Percentiles rank a stretch among this genome's conserved stretches.
phyloP scores from a whole-genome alignment of 2,113 vertebrate genomes.

The Morone saxatilis region DNA sequence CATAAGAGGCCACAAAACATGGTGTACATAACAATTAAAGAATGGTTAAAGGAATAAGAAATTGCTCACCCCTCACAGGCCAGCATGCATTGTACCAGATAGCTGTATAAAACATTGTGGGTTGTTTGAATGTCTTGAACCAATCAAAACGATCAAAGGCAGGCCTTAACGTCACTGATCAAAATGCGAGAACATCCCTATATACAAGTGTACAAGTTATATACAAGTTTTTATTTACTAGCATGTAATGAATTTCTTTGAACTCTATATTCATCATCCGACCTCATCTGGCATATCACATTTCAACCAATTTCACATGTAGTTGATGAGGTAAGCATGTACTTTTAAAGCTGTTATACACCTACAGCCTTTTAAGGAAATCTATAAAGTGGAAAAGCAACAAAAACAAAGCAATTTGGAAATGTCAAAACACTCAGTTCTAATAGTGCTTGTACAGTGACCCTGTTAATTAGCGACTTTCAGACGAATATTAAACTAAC shows the following conservation, averaged over 20 bases:
- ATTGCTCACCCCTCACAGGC: too few relatives aligned
- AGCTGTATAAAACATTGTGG: not conserved
- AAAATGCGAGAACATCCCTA: not conserved
- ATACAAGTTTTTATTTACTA: not conserved
- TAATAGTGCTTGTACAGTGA: too few relatives aligned
- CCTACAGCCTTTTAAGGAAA: not conserved
- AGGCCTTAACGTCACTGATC: not conserved
- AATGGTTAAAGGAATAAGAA: not conserved
- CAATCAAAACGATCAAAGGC: not conserved
- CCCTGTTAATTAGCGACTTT: too few relatives aligned
- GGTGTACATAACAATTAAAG: constrained; percentile 16
- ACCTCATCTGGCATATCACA: not conserved
- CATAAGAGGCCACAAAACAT: constrained; percentile 33
- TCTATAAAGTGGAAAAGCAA: not conserved
- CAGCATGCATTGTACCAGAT: not conserved
- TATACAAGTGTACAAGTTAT: not conserved
- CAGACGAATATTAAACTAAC: too few relatives aligned
- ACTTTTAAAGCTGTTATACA: not conserved
- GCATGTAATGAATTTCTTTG: not conserved
- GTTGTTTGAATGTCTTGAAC: not conserved
- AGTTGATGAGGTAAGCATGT: not conserved
- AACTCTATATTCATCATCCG: not conserved
- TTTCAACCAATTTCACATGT: not conserved
- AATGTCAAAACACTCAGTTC: not conserved
- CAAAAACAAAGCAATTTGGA: not conserved